phyloP scores from a whole-genome alignment of 2,797 vertebrate genomes.

The Danio aesculapii region DNA sequence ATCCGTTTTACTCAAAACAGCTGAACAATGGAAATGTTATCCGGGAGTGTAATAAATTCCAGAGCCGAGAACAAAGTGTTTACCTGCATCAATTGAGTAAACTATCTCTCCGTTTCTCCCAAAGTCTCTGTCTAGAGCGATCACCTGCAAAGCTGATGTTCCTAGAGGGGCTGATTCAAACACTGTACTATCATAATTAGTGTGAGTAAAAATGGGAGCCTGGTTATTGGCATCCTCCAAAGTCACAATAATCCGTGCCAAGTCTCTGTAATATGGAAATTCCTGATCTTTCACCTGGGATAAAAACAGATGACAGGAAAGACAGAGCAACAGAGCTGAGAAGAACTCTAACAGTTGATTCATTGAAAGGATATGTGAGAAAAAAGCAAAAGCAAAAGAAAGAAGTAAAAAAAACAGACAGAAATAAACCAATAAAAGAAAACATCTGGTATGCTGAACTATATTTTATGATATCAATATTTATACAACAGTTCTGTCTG shows the following conservation, averaged over 20 bases:
- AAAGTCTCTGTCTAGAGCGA: conserved; percentile 93
- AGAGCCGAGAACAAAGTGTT: conserved; percentile 3
- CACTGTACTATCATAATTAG: conserved; percentile 86
- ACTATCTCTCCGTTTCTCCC: conserved; percentile 90
- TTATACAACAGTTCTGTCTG: no score
- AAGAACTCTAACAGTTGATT: not conserved
- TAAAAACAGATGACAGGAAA: not conserved
- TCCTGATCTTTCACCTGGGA: conserved; percentile 95
- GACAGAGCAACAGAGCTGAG: conserved; percentile 5
- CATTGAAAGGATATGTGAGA: not conserved
- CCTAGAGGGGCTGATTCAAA: conserved; percentile 88
- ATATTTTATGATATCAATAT: not conserved
- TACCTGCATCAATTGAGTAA: conserved; percentile 95
- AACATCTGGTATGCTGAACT: not conserved
- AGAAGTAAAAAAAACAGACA: conserved; percentile 10
- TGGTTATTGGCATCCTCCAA: conserved; percentile 96
- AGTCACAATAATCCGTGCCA: conserved; percentile 86
- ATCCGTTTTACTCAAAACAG: conserved; percentile 34
- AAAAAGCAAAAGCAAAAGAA: conserved; percentile 14
- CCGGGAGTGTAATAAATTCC: not conserved
- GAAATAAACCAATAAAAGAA: not conserved
- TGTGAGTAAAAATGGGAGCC: conserved; percentile 91
- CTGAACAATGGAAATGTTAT: conserved; percentile 34
- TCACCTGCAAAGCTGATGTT: conserved; percentile 88
- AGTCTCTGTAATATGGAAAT: conserved; percentile 94